Conservation (phyloP, 2,113 vertebrate genomes). For the Indri indri region DNA sequence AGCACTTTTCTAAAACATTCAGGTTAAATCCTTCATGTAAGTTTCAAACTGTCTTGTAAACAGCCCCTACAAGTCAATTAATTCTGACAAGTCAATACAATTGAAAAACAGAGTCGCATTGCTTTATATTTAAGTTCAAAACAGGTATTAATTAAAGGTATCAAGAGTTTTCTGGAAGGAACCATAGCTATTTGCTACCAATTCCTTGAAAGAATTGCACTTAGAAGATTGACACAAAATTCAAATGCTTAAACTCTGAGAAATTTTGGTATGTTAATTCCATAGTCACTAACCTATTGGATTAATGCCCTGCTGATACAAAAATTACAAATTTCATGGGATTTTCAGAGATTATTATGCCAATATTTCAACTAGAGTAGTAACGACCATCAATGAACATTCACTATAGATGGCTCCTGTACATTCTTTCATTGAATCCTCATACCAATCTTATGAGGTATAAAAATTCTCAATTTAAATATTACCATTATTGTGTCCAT, state of each 20-base stretch:
- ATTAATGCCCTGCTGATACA: neutral
- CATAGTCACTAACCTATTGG: neutral
- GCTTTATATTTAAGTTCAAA: constrained; percentile 8
- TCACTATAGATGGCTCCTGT: neutral
- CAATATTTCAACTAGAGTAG: neutral
- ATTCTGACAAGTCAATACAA: neutral
- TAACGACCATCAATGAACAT: neutral
- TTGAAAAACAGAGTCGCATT: neutral
- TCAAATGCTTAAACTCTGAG: neutral
- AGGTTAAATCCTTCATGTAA: neutral
- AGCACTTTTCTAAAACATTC: neutral
- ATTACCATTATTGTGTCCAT: neutral
- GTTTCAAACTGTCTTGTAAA: neutral
- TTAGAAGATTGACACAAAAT: neutral
- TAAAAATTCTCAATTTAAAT: neutral
- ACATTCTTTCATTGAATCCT: neutral
- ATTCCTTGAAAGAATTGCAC: neutral
- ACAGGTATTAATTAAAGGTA: neutral
- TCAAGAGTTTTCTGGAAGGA: neutral
- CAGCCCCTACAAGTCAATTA: neutral
- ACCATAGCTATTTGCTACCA: neutral
- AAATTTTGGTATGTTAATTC: neutral
- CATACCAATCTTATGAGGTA: neutral
- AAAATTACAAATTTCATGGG: neutral
- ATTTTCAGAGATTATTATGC: neutral